Evolutionary conservation across 2,113 vertebrate species (phyloP).

Genomic region (Zapornia atra): DNA sequence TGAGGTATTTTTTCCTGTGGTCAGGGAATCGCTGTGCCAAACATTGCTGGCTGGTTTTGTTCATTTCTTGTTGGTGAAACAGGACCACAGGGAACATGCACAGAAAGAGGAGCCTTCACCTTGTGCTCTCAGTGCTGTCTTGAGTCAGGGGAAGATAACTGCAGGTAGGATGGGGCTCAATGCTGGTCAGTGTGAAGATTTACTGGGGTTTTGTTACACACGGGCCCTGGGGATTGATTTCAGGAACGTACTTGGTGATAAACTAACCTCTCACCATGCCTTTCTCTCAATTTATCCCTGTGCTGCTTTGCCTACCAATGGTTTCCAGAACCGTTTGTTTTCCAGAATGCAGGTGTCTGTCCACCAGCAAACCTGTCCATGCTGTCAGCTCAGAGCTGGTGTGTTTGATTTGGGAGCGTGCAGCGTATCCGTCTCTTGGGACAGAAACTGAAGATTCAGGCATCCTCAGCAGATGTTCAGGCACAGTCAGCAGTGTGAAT

Average conservation of each 20-base stretch:
- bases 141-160: not conserved
- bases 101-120: not conserved
- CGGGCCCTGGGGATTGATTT: not conserved
- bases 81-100: rapidly evolving
- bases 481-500: not conserved
- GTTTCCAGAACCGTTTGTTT: not conserved
- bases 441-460: rapidly evolving
- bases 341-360: rapidly evolving
- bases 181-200: not conserved
- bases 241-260: not conserved
- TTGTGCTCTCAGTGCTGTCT: not conserved
- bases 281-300: rapidly evolving
- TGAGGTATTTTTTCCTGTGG: not conserved
- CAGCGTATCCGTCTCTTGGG: not conserved
- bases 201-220: rapidly evolving
- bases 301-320: not conserved
- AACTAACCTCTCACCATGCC: rapidly evolving
- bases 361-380: rapidly evolving
- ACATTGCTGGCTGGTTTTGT: not conserved
- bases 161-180: not conserved
- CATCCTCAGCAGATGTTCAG: rapidly evolving
- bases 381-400: not conserved
- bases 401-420: not conserved
- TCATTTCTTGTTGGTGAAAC: not conserved
- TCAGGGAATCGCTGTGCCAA: not conserved